These are phyloP conservation scores for Lonchura striata DNA, from an alignment of 2,113 vertebrate species.

Conservation along the genomic window DNA sequence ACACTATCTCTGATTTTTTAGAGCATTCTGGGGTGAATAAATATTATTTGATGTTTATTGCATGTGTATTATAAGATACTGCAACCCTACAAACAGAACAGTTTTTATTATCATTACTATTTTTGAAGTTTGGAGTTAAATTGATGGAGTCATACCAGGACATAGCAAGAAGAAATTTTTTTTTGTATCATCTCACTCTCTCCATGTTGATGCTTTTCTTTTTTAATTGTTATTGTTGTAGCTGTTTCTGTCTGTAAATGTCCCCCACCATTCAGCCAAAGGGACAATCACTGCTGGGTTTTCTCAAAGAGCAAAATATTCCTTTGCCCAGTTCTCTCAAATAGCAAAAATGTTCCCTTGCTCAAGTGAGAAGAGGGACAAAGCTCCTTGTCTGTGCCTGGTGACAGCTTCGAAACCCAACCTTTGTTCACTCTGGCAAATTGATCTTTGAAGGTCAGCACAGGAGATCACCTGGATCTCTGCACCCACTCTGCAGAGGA, in stretches of 20 bases:
- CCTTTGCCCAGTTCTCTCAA: not conserved
- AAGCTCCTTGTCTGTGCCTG: not conserved
- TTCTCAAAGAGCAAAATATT: not conserved
- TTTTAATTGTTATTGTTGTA: slow-evolving; percentile 13
- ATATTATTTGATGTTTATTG: not conserved
- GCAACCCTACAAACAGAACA: not conserved
- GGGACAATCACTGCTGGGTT: not conserved
- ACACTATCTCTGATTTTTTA: not conserved
- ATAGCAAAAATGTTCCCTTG: not conserved
- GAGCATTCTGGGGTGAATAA: not conserved
- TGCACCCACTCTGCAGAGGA: not conserved
- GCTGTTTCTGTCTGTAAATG: slow-evolving; percentile 25
- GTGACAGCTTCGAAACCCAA: not conserved
- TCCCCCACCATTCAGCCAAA: not conserved
- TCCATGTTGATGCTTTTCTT: not conserved
- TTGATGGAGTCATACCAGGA: not conserved
- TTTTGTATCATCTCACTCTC: not conserved
- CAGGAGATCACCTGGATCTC: not conserved
- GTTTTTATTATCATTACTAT: not conserved
- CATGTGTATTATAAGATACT: not conserved
- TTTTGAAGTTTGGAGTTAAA: not conserved
- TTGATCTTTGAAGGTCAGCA: not conserved
- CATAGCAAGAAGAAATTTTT: not conserved
- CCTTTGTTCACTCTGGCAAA: not conserved
- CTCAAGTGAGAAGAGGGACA: not conserved